Evolutionary conservation across 2,888 invertebrate species (phyloP), one percentile per base, ranked within the genome.

Genomic region (Athetis lepigone): DNA sequence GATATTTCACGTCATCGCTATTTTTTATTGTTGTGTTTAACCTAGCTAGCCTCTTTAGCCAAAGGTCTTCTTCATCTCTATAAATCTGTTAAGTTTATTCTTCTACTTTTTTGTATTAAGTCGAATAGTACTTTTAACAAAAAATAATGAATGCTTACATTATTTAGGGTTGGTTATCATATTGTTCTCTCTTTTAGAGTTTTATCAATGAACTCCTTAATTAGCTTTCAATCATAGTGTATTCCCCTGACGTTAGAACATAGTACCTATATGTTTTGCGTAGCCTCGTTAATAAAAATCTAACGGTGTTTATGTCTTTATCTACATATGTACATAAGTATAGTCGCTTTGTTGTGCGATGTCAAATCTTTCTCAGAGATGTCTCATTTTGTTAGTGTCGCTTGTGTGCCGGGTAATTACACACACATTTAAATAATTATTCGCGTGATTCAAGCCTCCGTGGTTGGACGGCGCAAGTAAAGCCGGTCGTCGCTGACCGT

Each of bases 401-500:
- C 39, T 64, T 62, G 50, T 59, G 59, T 69, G 37, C 54, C 59
- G 56, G 59, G 37, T 75, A 75, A 78, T 74, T 78, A 76, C 76
- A 66, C 72, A 57, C 56, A 74, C 67, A 62, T 68, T 72, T 70
- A 70, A 69, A 75, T 77, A 72, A 74, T 63, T 68, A 71, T 79
- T 78, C 59, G 89, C 88, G 86, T 92, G 89, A 85, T 89, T 76
- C 74, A 81, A 85, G 84, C 85, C 80, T 85, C 81, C 82, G 83
- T 81, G 80, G 84, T 85, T 81, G 79, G 79, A 69, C 82, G 83
- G 64, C 77, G 82, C 82, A 88, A 86, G 85, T 86, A 82, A 80
- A 83, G 84, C 85, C 82, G 83, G 83, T 81, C 79, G 80, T 85
- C 88, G 89, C 90, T 90, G 88, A 91, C 91, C 93, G 90, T 92